Percentiles rank a stretch among this genome's conserved stretches.
Conservation (phyloP, 1,140 invertebrate species). For the Drosophila tsacasi region DNA sequence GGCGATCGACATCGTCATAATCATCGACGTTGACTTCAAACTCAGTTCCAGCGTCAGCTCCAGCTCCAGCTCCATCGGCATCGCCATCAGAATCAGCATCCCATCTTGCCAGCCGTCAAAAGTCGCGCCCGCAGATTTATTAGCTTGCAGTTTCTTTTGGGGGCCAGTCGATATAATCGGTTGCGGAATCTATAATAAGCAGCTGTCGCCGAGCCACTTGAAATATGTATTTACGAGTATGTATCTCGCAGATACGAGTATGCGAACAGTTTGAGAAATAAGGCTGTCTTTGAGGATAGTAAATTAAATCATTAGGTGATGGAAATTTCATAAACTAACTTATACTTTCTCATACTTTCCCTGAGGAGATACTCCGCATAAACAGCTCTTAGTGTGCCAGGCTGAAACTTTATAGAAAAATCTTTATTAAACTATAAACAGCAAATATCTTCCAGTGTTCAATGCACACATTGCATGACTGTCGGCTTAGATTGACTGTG, state of each 20-base stretch:
- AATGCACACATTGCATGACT: constrained; percentile 50
- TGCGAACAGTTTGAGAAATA: constrained; percentile 4
- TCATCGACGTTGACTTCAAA: neutral
- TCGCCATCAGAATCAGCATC: constrained; percentile 33
- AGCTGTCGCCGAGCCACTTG: constrained; percentile 77
- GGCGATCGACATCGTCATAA: constrained; percentile 47
- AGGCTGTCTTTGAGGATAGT: neutral
- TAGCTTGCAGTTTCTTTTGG: constrained; percentile 58
- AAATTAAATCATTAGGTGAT: neutral
- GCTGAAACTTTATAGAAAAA: neutral
- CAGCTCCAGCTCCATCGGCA: neutral
- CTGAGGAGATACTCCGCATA: neutral
- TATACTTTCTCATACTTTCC: neutral
- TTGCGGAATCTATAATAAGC: constrained; percentile 76
- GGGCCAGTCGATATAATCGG: constrained; percentile 64
- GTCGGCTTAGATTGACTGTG: constrained; percentile 62
- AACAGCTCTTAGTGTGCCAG: neutral
- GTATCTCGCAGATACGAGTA: constrained; percentile 63
- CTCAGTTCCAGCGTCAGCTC: neutral
- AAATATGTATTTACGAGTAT: constrained; percentile 64
- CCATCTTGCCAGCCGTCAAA: constrained; percentile 57
- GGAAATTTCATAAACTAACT: neutral
- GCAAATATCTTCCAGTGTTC: neutral
- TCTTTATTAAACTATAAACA: neutral
- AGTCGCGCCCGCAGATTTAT: constrained; percentile 69